phyloP scores from a whole-genome alignment of 2,888 invertebrate genomes.

The Plagodis dolabraria region DNA sequence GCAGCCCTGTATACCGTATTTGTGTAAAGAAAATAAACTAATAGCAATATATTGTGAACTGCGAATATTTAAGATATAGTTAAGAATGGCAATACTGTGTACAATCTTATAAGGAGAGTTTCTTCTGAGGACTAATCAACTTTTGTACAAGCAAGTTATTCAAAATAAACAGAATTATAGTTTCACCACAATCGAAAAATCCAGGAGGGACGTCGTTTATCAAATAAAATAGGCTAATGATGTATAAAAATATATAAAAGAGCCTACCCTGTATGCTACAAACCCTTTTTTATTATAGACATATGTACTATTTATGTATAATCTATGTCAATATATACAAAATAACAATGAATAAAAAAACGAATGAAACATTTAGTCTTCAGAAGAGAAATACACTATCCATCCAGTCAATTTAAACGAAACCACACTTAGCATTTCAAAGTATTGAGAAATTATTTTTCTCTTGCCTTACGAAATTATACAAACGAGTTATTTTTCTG shows the following conservation, averaged over 20 bases:
- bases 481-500: slow-evolving; percentile 47
- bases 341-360: too few species aligned
- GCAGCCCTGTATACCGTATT: slow-evolving; percentile 3
- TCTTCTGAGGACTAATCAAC: slow-evolving; percentile 18
- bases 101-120: slow-evolving; percentile 3
- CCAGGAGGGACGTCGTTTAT: too few species aligned
- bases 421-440: not conserved
- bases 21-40: slow-evolving; percentile 11
- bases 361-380: not conserved
- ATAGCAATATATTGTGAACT: slow-evolving; percentile 12
- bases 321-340: too few species aligned
- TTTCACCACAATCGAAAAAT: too few species aligned
- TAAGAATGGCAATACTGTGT: slow-evolving; percentile 10
- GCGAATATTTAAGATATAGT: slow-evolving; percentile 2
- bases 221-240: too few species aligned
- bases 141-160: not conserved
- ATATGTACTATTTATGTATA: too few species aligned
- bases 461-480: slow-evolving; percentile 25
- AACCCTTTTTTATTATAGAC: too few species aligned
- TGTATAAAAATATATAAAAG: too few species aligned
- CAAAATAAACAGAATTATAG: too few species aligned
- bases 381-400: slow-evolving; percentile 3
- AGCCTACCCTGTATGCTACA: too few species aligned
- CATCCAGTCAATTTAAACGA: slow-evolving; percentile 21
- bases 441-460: slow-evolving; percentile 4